Evolutionary conservation across 2,113 vertebrate genomes (phyloP), one percentile per base, ranked within the genome.

Genomic region (Pristiophorus japonicus): DNA sequence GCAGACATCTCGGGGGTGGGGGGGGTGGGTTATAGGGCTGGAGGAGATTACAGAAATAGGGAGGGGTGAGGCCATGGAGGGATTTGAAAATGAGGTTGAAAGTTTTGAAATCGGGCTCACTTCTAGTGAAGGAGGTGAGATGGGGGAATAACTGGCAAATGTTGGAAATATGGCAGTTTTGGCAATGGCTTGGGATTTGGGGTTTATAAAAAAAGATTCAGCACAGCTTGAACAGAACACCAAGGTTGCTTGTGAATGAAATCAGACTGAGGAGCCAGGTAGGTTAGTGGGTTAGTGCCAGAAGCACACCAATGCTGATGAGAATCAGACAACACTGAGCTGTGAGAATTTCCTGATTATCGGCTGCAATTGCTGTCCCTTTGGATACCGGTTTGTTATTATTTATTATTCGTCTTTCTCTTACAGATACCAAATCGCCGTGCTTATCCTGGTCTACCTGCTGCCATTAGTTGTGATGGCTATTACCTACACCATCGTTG

Each of bases 401-500:
- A 92, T 92, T 92, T 38, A 92, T 94, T 95, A 85, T 59, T 51
- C 70, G 75, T 20, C 91, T 96, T 94, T 96, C 95, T 95, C 73
- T 96, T 97, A 45, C 96, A 99, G 99, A 97, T 99, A 99, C 96
- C 99, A 99, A 42, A 96, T 99, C 95, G 98, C 98, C 51, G 98
- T 99, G 93, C 98, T 98, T 42, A 96, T 98, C 14, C 97, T 99
- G 97, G 98, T 99, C 27, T 99, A 99, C 95, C 97, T 98, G 96
- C 97, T 99, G 96, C 99, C 99, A 2, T 96, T 99, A 96, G 98
- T 98, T 96, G 97, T 99, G 96, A 99, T 99, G 99, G 99, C 97
- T 22, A 98, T 99, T 97, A 99, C 98, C 78, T 99, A 99, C 96
- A 98, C 98, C 96, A 98, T 99, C n/a, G 98, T 99, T 47, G 99